Percentiles rank a stretch among this genome's conserved stretches.
phyloP scores from a whole-genome alignment of 1,140 invertebrate genomes.

The Tetramorium simillimum region DNA sequence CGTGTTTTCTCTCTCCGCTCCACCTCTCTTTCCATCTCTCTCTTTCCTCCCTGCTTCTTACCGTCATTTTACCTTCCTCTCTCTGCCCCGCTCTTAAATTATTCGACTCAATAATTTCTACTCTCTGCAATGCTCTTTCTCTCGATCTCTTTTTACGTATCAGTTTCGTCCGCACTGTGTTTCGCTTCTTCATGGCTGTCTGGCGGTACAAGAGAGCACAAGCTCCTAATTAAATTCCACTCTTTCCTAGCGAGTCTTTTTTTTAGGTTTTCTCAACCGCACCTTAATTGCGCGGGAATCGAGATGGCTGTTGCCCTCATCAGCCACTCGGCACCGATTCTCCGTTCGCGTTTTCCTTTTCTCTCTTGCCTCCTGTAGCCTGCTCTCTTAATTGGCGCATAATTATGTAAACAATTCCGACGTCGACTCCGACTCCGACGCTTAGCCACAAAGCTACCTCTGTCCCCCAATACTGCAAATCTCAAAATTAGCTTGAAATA shows the following conservation, averaged over 20 bases:
- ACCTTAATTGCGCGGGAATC: conserved; percentile 82
- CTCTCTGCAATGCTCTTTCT: conserved; percentile 46
- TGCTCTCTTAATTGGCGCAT: conserved; percentile 83
- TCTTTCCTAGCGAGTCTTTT: conserved; percentile 81
- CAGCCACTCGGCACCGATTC: conserved; percentile 76
- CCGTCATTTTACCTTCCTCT: conserved; percentile 7
- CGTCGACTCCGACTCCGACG: conserved; percentile 49
- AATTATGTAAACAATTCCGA: conserved; percentile 83
- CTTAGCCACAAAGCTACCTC: conserved; percentile 63
- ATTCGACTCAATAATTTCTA: conserved; percentile 65
- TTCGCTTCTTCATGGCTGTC: conserved; percentile 81
- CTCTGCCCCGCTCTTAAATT: conserved; percentile 33
- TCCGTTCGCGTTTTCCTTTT: conserved; percentile 55
- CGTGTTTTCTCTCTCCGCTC: conserved; percentile 44
- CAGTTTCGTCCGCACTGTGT: conserved; percentile 48
- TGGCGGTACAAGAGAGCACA: conserved; percentile 80
- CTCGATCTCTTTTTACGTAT: conserved; percentile 55
- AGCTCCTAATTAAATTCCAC: conserved; percentile 84
- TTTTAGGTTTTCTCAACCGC: conserved; percentile 83
- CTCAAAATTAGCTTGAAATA: conserved; percentile 60
- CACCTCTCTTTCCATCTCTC: conserved; percentile 42
- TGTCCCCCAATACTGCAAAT: conserved; percentile 63
- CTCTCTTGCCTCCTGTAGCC: conserved; percentile 66
- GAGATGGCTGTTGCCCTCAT: conserved; percentile 76
- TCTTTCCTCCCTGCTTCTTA: not conserved